These are phyloP conservation scores for Augiades crinisus DNA, from an alignment of 2,888 invertebrate genomes.

Conservation along the genomic window DNA sequence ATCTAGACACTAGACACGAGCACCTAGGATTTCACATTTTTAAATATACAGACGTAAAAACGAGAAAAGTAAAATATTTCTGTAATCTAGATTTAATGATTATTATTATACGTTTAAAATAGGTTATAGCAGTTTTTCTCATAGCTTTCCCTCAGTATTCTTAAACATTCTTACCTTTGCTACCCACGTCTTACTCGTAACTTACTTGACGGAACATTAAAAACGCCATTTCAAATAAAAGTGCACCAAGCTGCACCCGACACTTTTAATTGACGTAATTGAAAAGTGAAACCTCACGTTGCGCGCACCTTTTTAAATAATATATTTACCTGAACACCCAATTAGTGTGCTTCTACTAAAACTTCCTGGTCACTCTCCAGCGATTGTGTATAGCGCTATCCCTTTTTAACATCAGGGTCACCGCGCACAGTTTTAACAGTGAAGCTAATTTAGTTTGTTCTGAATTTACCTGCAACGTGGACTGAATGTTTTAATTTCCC, in stretches of 20 bases:
- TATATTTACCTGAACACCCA: slow-evolving; percentile 72
- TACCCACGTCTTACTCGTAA: background rate
- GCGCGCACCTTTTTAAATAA: slow-evolving; percentile 65
- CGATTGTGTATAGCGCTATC: slow-evolving; percentile 32
- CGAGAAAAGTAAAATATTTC: too few relatives aligned
- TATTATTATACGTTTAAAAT: too few relatives aligned
- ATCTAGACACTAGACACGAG: too few relatives aligned
- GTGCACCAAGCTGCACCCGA: slow-evolving; percentile 45
- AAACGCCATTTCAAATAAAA: slow-evolving; percentile 44
- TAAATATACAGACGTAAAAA: too few relatives aligned
- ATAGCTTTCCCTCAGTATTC: too few relatives aligned
- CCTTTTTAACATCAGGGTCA: slow-evolving; percentile 35
- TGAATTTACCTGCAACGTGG: slow-evolving; percentile 23
- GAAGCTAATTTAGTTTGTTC: slow-evolving; percentile 59
- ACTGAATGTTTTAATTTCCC: slow-evolving; percentile 2
- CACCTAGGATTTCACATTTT: too few relatives aligned
- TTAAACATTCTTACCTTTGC: background rate
- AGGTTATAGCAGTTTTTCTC: too few relatives aligned
- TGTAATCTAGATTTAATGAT: too few relatives aligned
- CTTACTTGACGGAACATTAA: slow-evolving; percentile 32
- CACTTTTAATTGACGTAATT: slow-evolving; percentile 71
- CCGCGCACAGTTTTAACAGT: slow-evolving; percentile 41
- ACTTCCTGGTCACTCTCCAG: slow-evolving; percentile 48
- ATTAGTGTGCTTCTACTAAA: slow-evolving; percentile 63
- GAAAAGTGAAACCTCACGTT: slow-evolving; percentile 71